phyloP scores from a whole-genome alignment of 2,113 vertebrate species.

The Globicephala melas region DNA sequence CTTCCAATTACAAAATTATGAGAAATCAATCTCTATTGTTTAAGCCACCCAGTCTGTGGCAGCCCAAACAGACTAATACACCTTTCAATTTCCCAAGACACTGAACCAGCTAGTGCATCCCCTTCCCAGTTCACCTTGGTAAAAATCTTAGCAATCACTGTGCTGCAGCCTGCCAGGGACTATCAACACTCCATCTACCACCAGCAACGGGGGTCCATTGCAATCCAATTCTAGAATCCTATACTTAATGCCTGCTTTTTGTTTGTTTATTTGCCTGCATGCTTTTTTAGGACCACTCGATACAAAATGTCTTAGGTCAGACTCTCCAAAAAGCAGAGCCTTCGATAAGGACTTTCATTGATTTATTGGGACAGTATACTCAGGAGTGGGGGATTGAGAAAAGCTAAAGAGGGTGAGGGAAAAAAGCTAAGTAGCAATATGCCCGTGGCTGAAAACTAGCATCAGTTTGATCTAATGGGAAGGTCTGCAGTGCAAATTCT shows the following conservation, averaged over 20 bases:
- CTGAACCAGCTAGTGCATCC: neutral
- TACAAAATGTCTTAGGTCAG: neutral
- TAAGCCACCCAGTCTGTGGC: neutral
- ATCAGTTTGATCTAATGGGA: neutral
- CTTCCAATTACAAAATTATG: neutral
- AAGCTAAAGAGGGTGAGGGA: neutral
- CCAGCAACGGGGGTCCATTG: neutral
- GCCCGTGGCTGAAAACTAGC: neutral
- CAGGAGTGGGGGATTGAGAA: neutral
- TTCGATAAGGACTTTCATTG: neutral
- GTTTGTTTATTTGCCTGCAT: neutral
- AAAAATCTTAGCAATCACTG: neutral
- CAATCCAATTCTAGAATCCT: neutral
- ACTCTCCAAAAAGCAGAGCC: neutral
- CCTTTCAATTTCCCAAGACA: neutral
- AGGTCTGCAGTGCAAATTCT: neutral
- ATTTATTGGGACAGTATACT: neutral
- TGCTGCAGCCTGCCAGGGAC: neutral
- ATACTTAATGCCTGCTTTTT: neutral
- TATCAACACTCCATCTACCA: neutral
- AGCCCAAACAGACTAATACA: neutral
- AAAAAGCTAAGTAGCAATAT: neutral
- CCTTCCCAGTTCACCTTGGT: neutral
- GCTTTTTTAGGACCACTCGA: neutral
- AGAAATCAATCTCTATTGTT: neutral